Evolutionary conservation across 2,797 vertebrate species (phyloP).

Genomic region (Austrolebias charrua): DNA sequence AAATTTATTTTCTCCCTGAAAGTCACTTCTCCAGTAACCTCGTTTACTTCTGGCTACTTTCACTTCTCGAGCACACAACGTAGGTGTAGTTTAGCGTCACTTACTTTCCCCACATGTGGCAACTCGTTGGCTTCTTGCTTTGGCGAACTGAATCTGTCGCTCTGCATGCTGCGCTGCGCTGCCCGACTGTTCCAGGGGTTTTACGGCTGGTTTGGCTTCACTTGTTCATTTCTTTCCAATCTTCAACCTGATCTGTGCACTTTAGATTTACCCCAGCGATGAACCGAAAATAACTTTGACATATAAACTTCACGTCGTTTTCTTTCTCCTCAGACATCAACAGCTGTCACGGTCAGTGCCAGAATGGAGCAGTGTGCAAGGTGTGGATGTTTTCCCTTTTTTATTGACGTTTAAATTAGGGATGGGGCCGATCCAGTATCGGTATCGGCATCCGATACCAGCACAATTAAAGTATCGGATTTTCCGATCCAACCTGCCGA

Average conservation of each 20-base stretch:
- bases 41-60: conserved; percentile 29
- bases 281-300: background rate
- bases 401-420: too few species aligned
- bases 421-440: too few species aligned
- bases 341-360: conserved; percentile 88
- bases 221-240: conserved; percentile 38
- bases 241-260: conserved; percentile 39
- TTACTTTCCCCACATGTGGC: conserved; percentile 50
- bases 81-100: conserved; percentile 38
- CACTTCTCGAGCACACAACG: conserved; percentile 35
- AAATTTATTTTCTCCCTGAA: conserved; percentile 12
- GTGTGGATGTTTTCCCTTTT: conserved; percentile 60
- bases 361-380: conserved; percentile 91
- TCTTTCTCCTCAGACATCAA: conserved; percentile 77
- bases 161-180: conserved; percentile 59
- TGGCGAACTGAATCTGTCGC: conserved; percentile 29
- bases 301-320: conserved; percentile 3
- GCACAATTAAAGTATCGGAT: too few species aligned
- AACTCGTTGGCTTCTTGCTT: conserved; percentile 39
- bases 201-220: conserved; percentile 27
- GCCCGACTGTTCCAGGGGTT: conserved; percentile 6
- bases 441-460: too few species aligned
- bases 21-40: background rate
- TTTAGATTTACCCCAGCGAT: conserved; percentile 2
- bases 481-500: too few species aligned